Evolutionary conservation across 2,888 invertebrate genomes (phyloP).

Genomic region (Rutpela maculata): DNA sequence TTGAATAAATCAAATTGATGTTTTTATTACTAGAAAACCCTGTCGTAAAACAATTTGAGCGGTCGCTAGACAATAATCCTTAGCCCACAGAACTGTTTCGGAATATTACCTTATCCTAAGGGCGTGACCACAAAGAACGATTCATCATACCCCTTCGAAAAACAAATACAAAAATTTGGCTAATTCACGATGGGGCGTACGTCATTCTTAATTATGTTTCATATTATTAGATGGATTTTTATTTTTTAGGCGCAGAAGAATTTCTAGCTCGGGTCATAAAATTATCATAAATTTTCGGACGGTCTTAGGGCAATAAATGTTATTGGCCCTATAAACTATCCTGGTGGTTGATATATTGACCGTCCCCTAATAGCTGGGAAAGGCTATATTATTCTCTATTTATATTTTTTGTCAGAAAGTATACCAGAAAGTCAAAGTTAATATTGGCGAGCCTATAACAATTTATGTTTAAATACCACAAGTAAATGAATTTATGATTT

Average conservation of each 20-base stretch:
- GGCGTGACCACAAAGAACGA: slow-evolving; percentile 25
- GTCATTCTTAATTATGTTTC: slow-evolving; percentile 20
- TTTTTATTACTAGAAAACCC: slow-evolving; percentile 63
- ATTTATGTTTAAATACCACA: neutral
- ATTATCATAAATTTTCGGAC: slow-evolving; percentile 37
- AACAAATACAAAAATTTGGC: slow-evolving; percentile 31
- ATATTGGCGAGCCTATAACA: neutral
- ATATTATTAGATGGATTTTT: neutral
- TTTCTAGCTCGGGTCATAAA: slow-evolving; percentile 12
- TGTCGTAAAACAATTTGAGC: slow-evolving; percentile 60
- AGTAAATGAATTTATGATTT: neutral
- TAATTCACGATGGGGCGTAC: slow-evolving; percentile 16
- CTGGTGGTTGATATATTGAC: slow-evolving; percentile 31
- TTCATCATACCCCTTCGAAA: slow-evolving; percentile 32
- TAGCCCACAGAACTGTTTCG: slow-evolving; percentile 28
- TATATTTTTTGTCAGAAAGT: slow-evolving; percentile 10
- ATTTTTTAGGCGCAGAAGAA: slow-evolving; percentile 9
- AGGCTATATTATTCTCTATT: slow-evolving; percentile 25
- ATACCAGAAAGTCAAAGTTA: neutral
- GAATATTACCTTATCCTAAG: neutral
- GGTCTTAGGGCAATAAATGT: slow-evolving; percentile 26
- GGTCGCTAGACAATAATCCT: slow-evolving; percentile 44
- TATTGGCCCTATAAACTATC: slow-evolving; percentile 34
- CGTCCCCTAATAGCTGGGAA: slow-evolving; percentile 24
- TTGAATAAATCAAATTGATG: slow-evolving; percentile 66